A percentile compares a stretch with the other conserved stretches of the same genome.
These are phyloP conservation scores for Trichonephila clavata DNA, from an alignment of 1,140 invertebrate genomes.

Conservation along the genomic window DNA sequence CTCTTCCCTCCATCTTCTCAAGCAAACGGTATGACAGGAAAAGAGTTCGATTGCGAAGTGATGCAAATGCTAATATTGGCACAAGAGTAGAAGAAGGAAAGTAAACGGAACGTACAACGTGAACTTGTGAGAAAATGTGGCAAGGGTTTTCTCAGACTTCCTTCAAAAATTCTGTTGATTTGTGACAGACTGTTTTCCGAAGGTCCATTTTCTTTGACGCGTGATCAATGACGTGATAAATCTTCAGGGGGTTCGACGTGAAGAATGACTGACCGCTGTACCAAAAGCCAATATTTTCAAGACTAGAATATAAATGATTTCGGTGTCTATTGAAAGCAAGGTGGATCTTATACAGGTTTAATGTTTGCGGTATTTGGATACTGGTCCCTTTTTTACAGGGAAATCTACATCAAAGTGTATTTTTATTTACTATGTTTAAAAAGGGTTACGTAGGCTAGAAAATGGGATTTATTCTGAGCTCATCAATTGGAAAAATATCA, in stretches of 20 bases:
- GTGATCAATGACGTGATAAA: slow-evolving; percentile 33
- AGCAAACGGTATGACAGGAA: neutral
- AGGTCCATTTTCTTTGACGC: slow-evolving; percentile 39
- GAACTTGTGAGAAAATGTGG: neutral
- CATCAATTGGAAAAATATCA: neutral
- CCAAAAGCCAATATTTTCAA: neutral
- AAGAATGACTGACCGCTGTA: slow-evolving; percentile 44
- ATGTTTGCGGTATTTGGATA: neutral
- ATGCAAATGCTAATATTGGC: slow-evolving; percentile 35
- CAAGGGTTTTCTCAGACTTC: neutral
- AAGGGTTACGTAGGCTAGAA: neutral
- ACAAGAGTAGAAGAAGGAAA: neutral
- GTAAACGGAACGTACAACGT: neutral
- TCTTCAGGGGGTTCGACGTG: neutral
- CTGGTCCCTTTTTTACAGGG: neutral
- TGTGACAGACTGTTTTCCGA: slow-evolving; percentile 3
- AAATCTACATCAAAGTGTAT: neutral
- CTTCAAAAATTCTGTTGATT: neutral
- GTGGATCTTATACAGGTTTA: neutral
- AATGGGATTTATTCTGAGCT: neutral
- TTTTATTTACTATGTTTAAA: neutral
- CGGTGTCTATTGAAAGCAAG: neutral
- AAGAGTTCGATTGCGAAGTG: neutral
- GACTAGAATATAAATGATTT: slow-evolving; percentile 45
- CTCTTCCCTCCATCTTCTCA: neutral